Conservation (phyloP, 2,888 invertebrate genomes). For the Nesidiocoris tenuis region DNA sequence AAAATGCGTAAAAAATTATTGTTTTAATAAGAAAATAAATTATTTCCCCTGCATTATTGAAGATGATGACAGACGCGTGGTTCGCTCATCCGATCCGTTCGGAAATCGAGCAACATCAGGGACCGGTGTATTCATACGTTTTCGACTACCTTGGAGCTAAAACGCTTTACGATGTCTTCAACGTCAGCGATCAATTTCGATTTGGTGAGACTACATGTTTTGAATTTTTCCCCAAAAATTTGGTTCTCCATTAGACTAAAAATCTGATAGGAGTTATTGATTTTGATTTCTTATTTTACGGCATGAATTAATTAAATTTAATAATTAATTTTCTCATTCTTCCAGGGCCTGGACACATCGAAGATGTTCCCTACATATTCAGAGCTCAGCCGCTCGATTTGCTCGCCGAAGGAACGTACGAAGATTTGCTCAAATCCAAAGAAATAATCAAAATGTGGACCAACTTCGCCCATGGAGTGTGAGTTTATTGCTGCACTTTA, state of each 20-base stretch:
- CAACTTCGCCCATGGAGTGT: constrained; percentile 64
- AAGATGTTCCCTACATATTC: constrained; percentile 48
- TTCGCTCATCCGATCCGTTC: constrained; percentile 37
- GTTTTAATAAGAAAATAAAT: too few species aligned
- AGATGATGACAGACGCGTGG: constrained; percentile 46
- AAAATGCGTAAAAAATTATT: too few species aligned
- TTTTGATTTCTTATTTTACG: neutral
- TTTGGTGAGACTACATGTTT: constrained; percentile 22
- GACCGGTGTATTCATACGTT: constrained; percentile 44
- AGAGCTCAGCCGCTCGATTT: constrained; percentile 35
- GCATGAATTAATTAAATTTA: too few species aligned
- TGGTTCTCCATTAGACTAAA: neutral
- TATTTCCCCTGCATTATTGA: too few species aligned
- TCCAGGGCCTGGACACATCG: constrained; percentile 48
- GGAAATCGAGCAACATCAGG: constrained; percentile 40
- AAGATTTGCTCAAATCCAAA: constrained; percentile 55
- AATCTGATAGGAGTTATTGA: neutral
- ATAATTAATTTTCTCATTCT: too few species aligned
- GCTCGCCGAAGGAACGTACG: constrained; percentile 26
- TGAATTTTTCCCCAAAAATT: neutral
- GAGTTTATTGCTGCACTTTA: too few species aligned
- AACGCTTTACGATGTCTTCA: constrained; percentile 35
- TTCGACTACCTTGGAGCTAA: constrained; percentile 45
- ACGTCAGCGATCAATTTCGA: constrained; percentile 25
- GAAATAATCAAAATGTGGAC: constrained; percentile 63